Evolutionary conservation across 2,113 vertebrate species (phyloP), one percentile per base, ranked within the genome.

Genomic region (Alaudala cheleensis): DNA sequence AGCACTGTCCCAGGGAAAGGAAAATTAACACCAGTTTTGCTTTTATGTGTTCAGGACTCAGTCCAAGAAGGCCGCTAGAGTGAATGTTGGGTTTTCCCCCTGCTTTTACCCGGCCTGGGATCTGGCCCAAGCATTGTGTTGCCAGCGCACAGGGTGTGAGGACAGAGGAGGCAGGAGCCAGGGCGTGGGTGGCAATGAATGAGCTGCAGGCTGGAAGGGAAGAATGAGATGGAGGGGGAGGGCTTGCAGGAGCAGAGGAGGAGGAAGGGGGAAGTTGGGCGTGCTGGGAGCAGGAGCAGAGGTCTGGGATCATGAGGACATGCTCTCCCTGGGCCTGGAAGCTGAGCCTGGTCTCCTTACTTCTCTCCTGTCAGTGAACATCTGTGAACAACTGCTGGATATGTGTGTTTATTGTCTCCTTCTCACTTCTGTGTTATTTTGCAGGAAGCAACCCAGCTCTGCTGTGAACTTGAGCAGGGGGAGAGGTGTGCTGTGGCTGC

Each of bases 11-110:
- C 3, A 94, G 45, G 76, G 76, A 93, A 94, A 61, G 72, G 77
- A 88, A 96, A 90, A 94, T 96, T 94, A 95, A 84, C 93, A 95
- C 82, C 80, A 84, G 69, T 93, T 95, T 88, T 81, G 42, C 92
- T 95, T 92, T 94, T 80, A 71, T 94, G 72, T 64, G 25, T 61
- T 86, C 88, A 86, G 90, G 77, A 94, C 53, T 20, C 1, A 0
- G 42, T 81, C 94, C 96, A 97, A 90, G 69, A 81, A 78, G 72
- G 44, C 61, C 82, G 53, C 82, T 76, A 47, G 57, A 83, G 21
- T 22, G 22, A 81, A 71, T 53, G 82, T 1, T 49, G 82, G 77
- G 57, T 84, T 95, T 93, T 93, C 12, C 69, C 86, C 51, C 73
- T 50, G 60, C 65, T 81, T 81, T 81, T 74, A 95, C 67, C 85